Conservation (phyloP, 2,113 vertebrate genomes). For the Notarius quadriscutis region DNA sequence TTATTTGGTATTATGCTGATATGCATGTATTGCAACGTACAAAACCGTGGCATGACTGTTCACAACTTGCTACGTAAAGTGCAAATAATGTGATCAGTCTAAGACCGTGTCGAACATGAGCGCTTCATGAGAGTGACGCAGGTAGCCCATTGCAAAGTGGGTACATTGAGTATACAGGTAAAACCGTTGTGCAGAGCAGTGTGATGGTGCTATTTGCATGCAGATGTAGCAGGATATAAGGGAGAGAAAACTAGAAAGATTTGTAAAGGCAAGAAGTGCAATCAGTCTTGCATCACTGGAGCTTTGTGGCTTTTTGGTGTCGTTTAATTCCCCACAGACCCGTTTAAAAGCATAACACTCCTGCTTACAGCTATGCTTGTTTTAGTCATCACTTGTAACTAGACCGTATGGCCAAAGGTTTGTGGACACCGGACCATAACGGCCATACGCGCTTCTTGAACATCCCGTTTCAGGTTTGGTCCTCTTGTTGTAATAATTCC, state of each 20-base stretch:
- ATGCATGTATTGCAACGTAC: neutral
- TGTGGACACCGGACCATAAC: neutral
- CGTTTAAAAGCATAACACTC: neutral
- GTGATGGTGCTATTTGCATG: neutral
- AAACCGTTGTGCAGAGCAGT: neutral
- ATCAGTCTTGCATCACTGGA: neutral
- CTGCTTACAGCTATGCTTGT: neutral
- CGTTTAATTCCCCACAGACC: slow-evolving; percentile 7
- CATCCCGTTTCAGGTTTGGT: neutral
- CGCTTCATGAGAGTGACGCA: too few species aligned
- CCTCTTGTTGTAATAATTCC: neutral
- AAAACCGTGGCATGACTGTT: neutral
- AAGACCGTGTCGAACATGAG: neutral
- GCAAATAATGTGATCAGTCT: neutral
- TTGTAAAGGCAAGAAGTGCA: neutral
- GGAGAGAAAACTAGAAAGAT: neutral
- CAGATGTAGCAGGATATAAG: neutral
- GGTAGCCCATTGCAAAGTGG: too few species aligned
- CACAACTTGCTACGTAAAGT: neutral
- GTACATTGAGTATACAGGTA: neutral
- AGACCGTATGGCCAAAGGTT: neutral
- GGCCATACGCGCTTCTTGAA: neutral
- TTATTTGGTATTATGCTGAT: neutral
- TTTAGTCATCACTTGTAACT: neutral
- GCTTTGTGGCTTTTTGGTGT: neutral